A percentile compares a stretch with the other conserved stretches of the same genome.
phyloP scores from a whole-genome alignment of 2,888 invertebrate species.

The Chorisops tibialis region DNA sequence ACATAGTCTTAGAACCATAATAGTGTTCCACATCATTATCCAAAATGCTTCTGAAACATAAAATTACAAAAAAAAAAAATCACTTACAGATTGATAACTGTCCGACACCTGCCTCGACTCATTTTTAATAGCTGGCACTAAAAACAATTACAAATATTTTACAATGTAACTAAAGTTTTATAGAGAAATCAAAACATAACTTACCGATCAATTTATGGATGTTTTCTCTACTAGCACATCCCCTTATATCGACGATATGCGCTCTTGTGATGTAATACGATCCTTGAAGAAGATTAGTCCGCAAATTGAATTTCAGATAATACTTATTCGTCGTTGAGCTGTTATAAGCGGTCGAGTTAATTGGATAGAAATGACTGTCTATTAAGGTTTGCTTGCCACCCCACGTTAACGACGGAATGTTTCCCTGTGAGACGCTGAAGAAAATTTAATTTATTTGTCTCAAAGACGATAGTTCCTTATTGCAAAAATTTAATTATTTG shows the following conservation, averaged over 20 bases:
- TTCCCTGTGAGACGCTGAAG: conserved; percentile 42
- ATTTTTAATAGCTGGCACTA: conserved; percentile 21
- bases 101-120: conserved; percentile 11
- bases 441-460: not conserved
- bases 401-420: conserved; percentile 45
- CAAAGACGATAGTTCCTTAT: too few relatives aligned
- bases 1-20: too few relatives aligned
- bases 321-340: conserved; percentile 34
- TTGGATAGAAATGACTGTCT: conserved; percentile 37
- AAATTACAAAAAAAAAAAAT: too few relatives aligned
- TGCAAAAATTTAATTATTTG: too few relatives aligned
- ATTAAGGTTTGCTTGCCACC: conserved; percentile 43
- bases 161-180: not conserved
- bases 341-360: conserved; percentile 27
- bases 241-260: conserved; percentile 40
- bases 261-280: conserved; percentile 37
- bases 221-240: conserved; percentile 41
- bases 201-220: conserved; percentile 41
- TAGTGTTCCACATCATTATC: not conserved
- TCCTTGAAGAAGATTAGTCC: conserved; percentile 30
- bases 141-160: not conserved
- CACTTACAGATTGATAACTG: too few relatives aligned
- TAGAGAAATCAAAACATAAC: conserved; percentile 2
- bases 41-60: not conserved
- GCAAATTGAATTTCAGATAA: conserved; percentile 32